A percentile compares a stretch with the other conserved stretches of the same genome.
These are phyloP conservation scores for Pomacea maculata DNA, from an alignment of 1,140 invertebrate species.

Conservation along the genomic window DNA sequence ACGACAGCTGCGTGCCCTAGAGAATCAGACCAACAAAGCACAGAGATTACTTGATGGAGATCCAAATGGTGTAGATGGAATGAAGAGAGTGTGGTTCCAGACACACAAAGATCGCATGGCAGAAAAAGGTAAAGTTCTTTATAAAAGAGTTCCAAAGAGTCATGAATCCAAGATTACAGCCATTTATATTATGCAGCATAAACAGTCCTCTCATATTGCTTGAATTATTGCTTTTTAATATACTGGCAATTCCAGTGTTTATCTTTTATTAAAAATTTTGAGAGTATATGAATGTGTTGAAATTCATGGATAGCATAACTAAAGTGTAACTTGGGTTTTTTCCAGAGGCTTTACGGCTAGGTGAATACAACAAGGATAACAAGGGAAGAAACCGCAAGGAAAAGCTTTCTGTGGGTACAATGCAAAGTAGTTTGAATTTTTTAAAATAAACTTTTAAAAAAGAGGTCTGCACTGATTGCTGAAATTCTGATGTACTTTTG, in stretches of 20 bases:
- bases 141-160: not conserved
- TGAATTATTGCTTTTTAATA: not conserved
- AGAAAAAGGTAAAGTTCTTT: constrained; percentile 74
- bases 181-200: not conserved
- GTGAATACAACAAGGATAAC: not conserved
- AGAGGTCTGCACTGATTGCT: too few relatives aligned
- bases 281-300: not conserved
- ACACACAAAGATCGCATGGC: constrained; percentile 80
- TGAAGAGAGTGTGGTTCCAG: constrained; percentile 86
- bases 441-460: too few relatives aligned
- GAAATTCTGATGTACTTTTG: not conserved
- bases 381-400: not conserved
- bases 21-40: constrained; percentile 84
- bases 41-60: constrained; percentile 77
- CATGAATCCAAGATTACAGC: not conserved
- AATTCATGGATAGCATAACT: not conserved
- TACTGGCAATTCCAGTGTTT: not conserved
- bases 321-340: not conserved
- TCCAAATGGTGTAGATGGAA: constrained; percentile 56
- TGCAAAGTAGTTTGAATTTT: not conserved
- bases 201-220: not conserved
- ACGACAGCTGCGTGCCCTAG: constrained; percentile 81
- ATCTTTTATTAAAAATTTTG: not conserved
- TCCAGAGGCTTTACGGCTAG: constrained; percentile 17
- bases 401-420: not conserved